Conservation (phyloP, 2,888 invertebrate species). For the Acanthopleura granulata region DNA sequence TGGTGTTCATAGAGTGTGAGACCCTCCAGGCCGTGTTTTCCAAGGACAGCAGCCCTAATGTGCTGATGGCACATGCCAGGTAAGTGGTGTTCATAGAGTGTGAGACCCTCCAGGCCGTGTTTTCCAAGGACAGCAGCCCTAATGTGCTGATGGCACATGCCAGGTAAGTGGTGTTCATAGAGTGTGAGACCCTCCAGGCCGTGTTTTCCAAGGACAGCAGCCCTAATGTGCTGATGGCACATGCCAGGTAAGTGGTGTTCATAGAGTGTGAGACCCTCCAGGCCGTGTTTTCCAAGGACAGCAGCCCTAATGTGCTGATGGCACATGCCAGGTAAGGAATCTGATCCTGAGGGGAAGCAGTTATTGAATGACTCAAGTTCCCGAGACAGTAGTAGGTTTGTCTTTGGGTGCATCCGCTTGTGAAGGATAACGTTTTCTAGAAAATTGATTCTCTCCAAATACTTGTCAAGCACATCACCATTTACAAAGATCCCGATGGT, state of each 20-base stretch:
- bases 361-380: too few relatives aligned
- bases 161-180: conserved; percentile 72
- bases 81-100: conserved; percentile 68
- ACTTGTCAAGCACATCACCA: too few relatives aligned
- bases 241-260: conserved; percentile 76
- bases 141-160: conserved; percentile 66
- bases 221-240: conserved; percentile 64
- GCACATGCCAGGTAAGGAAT: conserved; percentile 74
- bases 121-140: conserved; percentile 64
- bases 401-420: too few relatives aligned
- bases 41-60: conserved; percentile 65
- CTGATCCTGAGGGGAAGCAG: too few relatives aligned
- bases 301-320: conserved; percentile 63
- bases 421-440: too few relatives aligned
- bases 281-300: conserved; percentile 68
- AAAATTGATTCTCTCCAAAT: too few relatives aligned
- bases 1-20: too few relatives aligned
- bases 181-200: conserved; percentile 44
- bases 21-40: too few relatives aligned
- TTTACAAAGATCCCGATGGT: too few relatives aligned
- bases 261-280: conserved; percentile 86
- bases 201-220: conserved; percentile 65
- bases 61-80: conserved; percentile 70
- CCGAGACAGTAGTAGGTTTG: too few relatives aligned
- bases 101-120: conserved; percentile 54